These are phyloP conservation scores for Synanthedon myopaeformis DNA, from an alignment of 2,888 invertebrate genomes.

Conservation along the genomic window DNA sequence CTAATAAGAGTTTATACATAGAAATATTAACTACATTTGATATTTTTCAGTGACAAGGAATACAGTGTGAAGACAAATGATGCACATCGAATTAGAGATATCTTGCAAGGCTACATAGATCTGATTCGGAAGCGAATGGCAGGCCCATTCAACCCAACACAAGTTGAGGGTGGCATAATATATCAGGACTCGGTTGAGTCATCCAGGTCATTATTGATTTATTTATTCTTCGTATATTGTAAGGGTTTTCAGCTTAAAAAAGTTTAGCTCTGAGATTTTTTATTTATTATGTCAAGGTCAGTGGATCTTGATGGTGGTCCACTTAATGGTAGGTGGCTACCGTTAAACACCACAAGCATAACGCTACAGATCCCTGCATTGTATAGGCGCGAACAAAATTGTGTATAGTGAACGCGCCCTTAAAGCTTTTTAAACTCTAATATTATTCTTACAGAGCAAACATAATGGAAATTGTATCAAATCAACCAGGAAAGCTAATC, in stretches of 20 bases:
- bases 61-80: conserved; percentile 98
- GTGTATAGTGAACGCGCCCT: neutral
- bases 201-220: conserved; percentile 75
- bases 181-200: conserved; percentile 88
- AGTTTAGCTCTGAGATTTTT: too few relatives aligned
- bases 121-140: conserved; percentile 96
- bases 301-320: too few relatives aligned
- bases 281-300: too few relatives aligned
- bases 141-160: conserved; percentile 87
- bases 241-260: too few relatives aligned
- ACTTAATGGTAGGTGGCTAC: too few relatives aligned
- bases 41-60: conserved; percentile 83
- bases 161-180: conserved; percentile 79
- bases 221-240: too few relatives aligned
- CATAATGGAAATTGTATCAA: conserved; percentile 80
- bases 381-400: neutral
- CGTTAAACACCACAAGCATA: too few relatives aligned
- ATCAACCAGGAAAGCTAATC: conserved; percentile 76
- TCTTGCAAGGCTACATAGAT: conserved; percentile 98
- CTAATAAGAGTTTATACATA: too few relatives aligned
- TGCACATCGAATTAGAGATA: conserved; percentile 95
- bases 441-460: conserved; percentile 73
- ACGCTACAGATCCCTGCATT: too few relatives aligned
- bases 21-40: neutral
- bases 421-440: neutral